These are phyloP conservation scores for Pseudocheirus occidentalis DNA, from an alignment of 2,797 vertebrate species.

Conservation along the genomic window DNA sequence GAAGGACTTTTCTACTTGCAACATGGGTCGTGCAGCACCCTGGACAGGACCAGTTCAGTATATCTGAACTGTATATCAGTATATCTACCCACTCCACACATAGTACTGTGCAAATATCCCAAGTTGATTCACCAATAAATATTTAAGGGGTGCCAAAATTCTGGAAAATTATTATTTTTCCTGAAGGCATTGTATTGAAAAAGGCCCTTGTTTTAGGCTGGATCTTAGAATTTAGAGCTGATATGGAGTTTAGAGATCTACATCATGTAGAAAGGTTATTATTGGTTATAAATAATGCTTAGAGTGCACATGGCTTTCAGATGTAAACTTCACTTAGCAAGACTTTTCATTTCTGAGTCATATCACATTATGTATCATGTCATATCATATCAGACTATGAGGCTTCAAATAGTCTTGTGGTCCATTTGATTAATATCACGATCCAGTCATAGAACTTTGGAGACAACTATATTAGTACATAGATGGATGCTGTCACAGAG, in stretches of 20 bases:
- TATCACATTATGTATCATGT: background rate
- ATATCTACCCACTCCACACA: too few relatives aligned
- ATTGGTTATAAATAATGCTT: background rate
- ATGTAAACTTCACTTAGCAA: background rate
- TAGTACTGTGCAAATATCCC: too few relatives aligned
- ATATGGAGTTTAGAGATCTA: background rate
- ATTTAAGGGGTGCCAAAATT: background rate
- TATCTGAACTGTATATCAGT: too few relatives aligned
- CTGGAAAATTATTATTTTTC: background rate
- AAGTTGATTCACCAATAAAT: too few relatives aligned
- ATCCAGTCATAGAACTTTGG: background rate
- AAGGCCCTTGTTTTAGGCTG: background rate
- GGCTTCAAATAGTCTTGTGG: background rate
- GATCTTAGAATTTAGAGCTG: background rate
- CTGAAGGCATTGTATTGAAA: background rate
- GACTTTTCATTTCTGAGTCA: background rate
- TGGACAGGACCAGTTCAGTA: background rate
- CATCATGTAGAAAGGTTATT: background rate
- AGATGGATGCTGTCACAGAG: background rate
- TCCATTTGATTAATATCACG: background rate
- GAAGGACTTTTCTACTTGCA: background rate
- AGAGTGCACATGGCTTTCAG: background rate
- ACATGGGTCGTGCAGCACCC: background rate
- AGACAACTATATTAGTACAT: background rate
- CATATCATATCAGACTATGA: background rate